phyloP scores from a whole-genome alignment of 2,888 invertebrate genomes.

The Ophonus ardosiacus region DNA sequence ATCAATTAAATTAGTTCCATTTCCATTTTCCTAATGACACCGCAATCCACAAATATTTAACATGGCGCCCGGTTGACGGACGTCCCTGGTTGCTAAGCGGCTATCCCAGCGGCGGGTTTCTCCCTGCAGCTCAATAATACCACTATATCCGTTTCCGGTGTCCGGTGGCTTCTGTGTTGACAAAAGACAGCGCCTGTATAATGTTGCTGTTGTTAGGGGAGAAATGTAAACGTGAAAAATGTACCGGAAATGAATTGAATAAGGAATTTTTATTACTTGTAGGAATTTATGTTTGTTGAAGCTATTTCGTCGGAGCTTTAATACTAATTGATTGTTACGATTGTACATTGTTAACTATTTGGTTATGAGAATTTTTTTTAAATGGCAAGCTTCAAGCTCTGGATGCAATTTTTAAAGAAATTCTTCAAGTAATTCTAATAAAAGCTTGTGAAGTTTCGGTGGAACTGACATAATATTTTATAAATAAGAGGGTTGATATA shows the following conservation, averaged over 20 bases:
- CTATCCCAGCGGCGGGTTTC: constrained; percentile 31
- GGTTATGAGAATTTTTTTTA: too few relatives aligned
- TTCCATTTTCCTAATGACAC: constrained; percentile 5
- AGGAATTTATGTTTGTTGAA: too few relatives aligned
- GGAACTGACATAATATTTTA: too few relatives aligned
- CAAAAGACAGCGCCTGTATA: neutral
- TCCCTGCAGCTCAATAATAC: constrained; percentile 52
- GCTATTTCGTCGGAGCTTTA: too few relatives aligned
- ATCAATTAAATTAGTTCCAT: constrained; percentile 21
- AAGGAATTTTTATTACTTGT: neutral
- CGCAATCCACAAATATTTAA: constrained; percentile 9
- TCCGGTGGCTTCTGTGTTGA: constrained; percentile 33
- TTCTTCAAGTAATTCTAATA: too few relatives aligned
- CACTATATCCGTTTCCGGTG: constrained; percentile 54
- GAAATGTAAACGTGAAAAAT: neutral
- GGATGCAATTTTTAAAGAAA: too few relatives aligned
- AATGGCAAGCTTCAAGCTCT: too few relatives aligned
- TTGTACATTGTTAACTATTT: too few relatives aligned
- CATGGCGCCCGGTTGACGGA: constrained; percentile 31
- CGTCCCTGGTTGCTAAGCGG: neutral
- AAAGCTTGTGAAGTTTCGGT: too few relatives aligned
- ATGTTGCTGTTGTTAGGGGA: neutral
- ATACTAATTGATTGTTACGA: too few relatives aligned
- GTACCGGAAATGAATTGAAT: neutral
- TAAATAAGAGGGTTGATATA: too few relatives aligned